Percentiles rank a stretch among this genome's conserved stretches.
Conservation (phyloP, 2,888 invertebrate genomes). For the Parochlus steinenii region DNA sequence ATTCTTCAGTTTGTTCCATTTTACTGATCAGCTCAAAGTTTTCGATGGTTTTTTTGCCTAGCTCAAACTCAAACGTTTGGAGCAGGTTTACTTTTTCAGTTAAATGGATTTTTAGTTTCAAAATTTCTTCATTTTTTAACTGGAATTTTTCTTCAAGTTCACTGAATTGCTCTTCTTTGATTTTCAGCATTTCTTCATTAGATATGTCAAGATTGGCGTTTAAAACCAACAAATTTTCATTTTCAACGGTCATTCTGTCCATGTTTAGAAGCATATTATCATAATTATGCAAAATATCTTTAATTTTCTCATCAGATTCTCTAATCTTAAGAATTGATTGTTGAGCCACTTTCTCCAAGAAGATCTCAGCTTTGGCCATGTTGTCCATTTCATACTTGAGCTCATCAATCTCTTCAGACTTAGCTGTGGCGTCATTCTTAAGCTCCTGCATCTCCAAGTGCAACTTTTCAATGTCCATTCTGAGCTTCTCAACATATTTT, state of each 20-base stretch:
- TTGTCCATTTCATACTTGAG: slow-evolving; percentile 5
- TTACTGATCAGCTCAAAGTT: slow-evolving; percentile 3
- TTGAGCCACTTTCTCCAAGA: slow-evolving; percentile 7
- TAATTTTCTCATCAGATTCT: slow-evolving; percentile 8
- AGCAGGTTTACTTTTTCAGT: slow-evolving; percentile 1
- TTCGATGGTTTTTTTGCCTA: slow-evolving; percentile 9
- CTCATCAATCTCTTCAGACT: slow-evolving; percentile 5
- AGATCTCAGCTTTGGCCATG: slow-evolving; percentile 4
- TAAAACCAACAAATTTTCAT: slow-evolving; percentile 3
- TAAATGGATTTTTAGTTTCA: background rate
- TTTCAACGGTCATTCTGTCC: slow-evolving; percentile 9
- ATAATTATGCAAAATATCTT: slow-evolving; percentile 8
- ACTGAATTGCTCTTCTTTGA: slow-evolving; percentile 2
- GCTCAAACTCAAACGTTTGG: slow-evolving; percentile 8
- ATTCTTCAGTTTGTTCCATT: slow-evolving; percentile 5
- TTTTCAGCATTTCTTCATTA: slow-evolving; percentile 5
- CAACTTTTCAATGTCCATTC: slow-evolving; percentile 6
- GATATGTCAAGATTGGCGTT: slow-evolving; percentile 5
- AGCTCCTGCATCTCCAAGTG: background rate
- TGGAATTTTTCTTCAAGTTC: slow-evolving; percentile 5
- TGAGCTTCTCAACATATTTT: slow-evolving; percentile 9
- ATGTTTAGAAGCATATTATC: slow-evolving; percentile 7
- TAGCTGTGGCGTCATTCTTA: background rate
- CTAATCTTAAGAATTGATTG: slow-evolving; percentile 7
- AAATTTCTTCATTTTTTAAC: slow-evolving; percentile 1